Conservation (phyloP, 2,888 invertebrate species). For the Drosophila nigricruria region DNA sequence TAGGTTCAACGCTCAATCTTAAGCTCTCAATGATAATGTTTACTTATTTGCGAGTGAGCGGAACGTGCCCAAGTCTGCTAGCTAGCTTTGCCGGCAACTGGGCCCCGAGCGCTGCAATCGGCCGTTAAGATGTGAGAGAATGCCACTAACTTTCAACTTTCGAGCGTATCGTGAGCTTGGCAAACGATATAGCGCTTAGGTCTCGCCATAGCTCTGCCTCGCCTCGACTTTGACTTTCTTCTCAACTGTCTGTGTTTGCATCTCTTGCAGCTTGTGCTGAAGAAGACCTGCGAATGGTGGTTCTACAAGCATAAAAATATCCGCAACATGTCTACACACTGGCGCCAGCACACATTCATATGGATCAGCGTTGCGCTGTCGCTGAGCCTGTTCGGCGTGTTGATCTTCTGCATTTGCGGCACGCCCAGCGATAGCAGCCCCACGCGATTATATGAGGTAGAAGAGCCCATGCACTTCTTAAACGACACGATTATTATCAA, state of each 20-base stretch:
- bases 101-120: slow-evolving; percentile 30
- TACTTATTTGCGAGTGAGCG: slow-evolving; percentile 19
- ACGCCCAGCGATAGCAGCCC: slow-evolving; percentile 17
- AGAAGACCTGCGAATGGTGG: slow-evolving; percentile 82
- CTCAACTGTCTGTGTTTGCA: slow-evolving; percentile 12
- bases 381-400: slow-evolving; percentile 40
- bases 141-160: slow-evolving; percentile 48
- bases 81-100: slow-evolving; percentile 15
- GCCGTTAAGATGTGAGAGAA: slow-evolving; percentile 69
- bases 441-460: slow-evolving; percentile 9
- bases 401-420: slow-evolving; percentile 43
- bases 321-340: slow-evolving; percentile 82
- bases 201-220: neutral
- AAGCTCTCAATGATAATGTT: slow-evolving; percentile 19
- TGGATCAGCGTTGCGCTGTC: slow-evolving; percentile 43
- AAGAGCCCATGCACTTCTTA: slow-evolving; percentile 51
- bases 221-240: slow-evolving; percentile 43
- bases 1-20: slow-evolving; percentile 8
- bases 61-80: slow-evolving; percentile 61
- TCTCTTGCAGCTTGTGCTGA: slow-evolving; percentile 75
- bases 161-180: slow-evolving; percentile 18
- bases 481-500: slow-evolving; percentile 70
- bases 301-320: slow-evolving; percentile 74
- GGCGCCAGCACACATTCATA: slow-evolving; percentile 71
- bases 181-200: slow-evolving; percentile 16